Percentiles rank a stretch among this genome's conserved stretches.
These are phyloP conservation scores for Harpagifer antarcticus DNA, from an alignment of 2,797 vertebrate genomes.

Conservation along the genomic window DNA sequence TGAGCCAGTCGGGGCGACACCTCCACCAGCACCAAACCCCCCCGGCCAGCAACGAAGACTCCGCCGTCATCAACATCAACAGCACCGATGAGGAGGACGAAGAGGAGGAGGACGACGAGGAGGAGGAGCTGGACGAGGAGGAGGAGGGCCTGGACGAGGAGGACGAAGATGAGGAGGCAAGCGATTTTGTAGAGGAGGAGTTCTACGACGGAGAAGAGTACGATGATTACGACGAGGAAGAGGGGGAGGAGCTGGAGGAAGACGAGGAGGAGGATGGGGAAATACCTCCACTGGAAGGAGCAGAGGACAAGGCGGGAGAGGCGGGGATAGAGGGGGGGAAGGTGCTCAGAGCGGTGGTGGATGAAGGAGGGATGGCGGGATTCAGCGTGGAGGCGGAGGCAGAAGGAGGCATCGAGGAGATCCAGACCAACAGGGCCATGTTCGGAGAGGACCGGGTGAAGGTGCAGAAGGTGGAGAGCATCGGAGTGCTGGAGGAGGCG, in stretches of 20 bases:
- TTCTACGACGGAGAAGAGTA: constrained; percentile 83
- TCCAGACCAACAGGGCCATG: constrained; percentile 67
- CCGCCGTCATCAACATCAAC: constrained; percentile 91
- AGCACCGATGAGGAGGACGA: constrained; percentile 92
- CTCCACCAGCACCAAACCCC: constrained; percentile 70
- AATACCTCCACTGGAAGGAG: constrained; percentile 83
- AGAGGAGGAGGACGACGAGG: constrained; percentile 89
- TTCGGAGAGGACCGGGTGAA: constrained; percentile 79
- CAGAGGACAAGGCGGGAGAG: constrained; percentile 69
- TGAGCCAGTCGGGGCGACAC: constrained; percentile 67
- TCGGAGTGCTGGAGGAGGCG: constrained; percentile 83
- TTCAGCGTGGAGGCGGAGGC: constrained; percentile 72
- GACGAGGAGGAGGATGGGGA: constrained; percentile 87
- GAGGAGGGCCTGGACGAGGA: constrained; percentile 86
- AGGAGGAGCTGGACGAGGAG: constrained; percentile 81
- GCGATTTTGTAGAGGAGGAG: constrained; percentile 82
- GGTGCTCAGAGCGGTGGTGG: constrained; percentile 63
- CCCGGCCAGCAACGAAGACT: constrained; percentile 76
- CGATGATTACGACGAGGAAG: constrained; percentile 86
- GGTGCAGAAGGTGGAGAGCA: constrained; percentile 84
- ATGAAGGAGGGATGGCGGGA: constrained; percentile 55
- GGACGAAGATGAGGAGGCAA: constrained; percentile 87
- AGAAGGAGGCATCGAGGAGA: constrained; percentile 80
- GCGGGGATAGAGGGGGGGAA: constrained; percentile 74
- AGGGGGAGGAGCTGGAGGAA: constrained; percentile 83